These are phyloP conservation scores for Pseudotriccus pelzelni DNA, from an alignment of 2,797 vertebrate genomes.

Conservation along the genomic window DNA sequence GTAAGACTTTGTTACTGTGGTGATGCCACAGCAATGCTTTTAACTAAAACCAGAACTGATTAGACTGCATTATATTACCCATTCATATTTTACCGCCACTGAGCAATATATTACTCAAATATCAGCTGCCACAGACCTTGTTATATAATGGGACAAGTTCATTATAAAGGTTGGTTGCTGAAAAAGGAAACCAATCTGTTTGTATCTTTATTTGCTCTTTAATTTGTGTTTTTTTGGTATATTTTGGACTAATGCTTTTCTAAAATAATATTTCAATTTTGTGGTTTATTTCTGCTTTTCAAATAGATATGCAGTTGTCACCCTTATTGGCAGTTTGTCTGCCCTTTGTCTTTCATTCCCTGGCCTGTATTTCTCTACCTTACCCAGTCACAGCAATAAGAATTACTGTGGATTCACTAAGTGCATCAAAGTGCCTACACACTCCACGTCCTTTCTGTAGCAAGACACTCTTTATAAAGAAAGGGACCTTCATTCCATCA, in stretches of 20 bases:
- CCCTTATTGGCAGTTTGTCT: background rate
- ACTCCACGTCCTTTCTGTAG: background rate
- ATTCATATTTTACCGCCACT: background rate
- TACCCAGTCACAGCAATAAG: background rate
- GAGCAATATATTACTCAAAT: background rate
- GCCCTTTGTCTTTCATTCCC: background rate
- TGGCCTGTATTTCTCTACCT: background rate
- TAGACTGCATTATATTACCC: background rate
- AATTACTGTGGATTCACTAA: background rate
- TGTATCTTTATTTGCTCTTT: background rate
- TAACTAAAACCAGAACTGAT: background rate
- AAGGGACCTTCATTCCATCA: background rate
- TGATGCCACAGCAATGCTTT: background rate
- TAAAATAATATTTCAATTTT: background rate
- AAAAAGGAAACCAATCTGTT: background rate
- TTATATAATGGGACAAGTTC: background rate
- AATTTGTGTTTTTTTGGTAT: background rate
- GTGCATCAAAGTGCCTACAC: background rate
- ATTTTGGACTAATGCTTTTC: background rate
- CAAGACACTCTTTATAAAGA: background rate
- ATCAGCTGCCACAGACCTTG: background rate
- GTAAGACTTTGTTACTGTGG: background rate
- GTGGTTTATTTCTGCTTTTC: background rate
- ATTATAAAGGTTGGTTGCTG: background rate
- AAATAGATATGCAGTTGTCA: background rate